Evolutionary conservation across 1,140 invertebrate genomes (phyloP).

Genomic region (Oscheius sp.): DNA sequence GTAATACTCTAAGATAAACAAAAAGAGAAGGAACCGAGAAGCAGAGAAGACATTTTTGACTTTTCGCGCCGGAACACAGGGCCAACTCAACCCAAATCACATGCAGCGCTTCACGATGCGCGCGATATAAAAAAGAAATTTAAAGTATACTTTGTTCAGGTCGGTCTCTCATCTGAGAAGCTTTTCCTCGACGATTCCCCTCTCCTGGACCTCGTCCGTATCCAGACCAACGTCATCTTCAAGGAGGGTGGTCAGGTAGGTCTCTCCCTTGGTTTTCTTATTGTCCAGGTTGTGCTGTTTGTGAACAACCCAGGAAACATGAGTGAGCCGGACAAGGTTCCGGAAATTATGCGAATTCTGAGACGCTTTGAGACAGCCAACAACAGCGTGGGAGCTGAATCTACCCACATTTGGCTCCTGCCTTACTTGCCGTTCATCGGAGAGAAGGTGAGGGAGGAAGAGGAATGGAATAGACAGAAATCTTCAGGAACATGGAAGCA

Average conservation of each 20-base stretch:
- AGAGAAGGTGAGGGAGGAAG: slow-evolving; percentile 14
- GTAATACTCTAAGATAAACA: background rate
- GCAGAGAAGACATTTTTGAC: no score
- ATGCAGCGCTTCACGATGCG: no score
- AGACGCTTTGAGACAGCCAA: slow-evolving; percentile 50
- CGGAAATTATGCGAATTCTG: slow-evolving; percentile 56
- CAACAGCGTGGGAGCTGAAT: slow-evolving; percentile 54
- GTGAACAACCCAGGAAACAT: slow-evolving; percentile 59
- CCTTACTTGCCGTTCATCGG: slow-evolving; percentile 58
- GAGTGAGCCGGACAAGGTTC: slow-evolving; percentile 46
- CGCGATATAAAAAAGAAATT: no score
- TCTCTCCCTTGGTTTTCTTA: background rate
- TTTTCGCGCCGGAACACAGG: no score
- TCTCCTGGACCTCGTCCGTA: slow-evolving; percentile 51
- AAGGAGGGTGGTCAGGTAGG: slow-evolving; percentile 55
- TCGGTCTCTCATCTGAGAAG: slow-evolving; percentile 57
- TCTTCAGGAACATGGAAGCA: slow-evolving; percentile 52
- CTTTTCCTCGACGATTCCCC: slow-evolving; percentile 60
- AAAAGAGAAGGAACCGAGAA: no score
- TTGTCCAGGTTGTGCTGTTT: slow-evolving; percentile 52
- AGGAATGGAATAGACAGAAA: background rate
- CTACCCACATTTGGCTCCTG: slow-evolving; percentile 58
- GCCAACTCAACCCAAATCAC: no score
- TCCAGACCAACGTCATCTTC: slow-evolving; percentile 60
- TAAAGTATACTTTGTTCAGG: slow-evolving; percentile 38